Conservation (phyloP, 2,797 vertebrate genomes). For the Oreochromis mossambicus region DNA sequence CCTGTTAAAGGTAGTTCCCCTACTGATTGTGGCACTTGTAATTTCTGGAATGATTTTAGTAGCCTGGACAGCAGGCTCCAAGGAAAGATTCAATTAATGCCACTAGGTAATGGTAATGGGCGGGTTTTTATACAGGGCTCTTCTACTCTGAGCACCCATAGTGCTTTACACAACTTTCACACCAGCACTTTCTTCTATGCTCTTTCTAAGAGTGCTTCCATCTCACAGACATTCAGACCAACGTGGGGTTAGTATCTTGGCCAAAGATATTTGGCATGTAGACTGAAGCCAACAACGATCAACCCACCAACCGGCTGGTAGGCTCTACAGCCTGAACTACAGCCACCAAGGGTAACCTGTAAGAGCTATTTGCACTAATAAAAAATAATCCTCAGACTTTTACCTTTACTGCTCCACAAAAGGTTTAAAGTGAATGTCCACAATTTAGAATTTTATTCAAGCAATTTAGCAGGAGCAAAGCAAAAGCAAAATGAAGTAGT, state of each 20-base stretch:
- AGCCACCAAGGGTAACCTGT: not conserved
- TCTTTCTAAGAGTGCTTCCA: not conserved
- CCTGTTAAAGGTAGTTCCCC: not conserved
- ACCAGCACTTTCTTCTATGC: not conserved
- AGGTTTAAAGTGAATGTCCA: not conserved
- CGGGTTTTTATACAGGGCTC: not conserved
- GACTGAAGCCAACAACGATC: not conserved
- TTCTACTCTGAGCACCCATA: not conserved
- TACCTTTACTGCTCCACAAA: not conserved
- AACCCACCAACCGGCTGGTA: not conserved
- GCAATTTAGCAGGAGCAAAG: not conserved
- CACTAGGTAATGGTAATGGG: not conserved
- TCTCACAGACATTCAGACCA: not conserved
- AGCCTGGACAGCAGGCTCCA: not conserved
- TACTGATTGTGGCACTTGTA: not conserved
- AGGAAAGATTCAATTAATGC: not conserved
- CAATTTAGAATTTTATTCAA: not conserved
- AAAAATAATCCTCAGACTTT: not conserved
- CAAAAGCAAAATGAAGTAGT: rapidly evolving
- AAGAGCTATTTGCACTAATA: not conserved
- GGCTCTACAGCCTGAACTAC: not conserved
- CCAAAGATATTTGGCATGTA: not conserved
- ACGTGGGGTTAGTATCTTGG: not conserved
- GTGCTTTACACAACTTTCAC: not conserved
- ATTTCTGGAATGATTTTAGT: not conserved